Evolutionary conservation across 2,888 invertebrate genomes (phyloP).

Genomic region (Temnothorax unifasciatus): DNA sequence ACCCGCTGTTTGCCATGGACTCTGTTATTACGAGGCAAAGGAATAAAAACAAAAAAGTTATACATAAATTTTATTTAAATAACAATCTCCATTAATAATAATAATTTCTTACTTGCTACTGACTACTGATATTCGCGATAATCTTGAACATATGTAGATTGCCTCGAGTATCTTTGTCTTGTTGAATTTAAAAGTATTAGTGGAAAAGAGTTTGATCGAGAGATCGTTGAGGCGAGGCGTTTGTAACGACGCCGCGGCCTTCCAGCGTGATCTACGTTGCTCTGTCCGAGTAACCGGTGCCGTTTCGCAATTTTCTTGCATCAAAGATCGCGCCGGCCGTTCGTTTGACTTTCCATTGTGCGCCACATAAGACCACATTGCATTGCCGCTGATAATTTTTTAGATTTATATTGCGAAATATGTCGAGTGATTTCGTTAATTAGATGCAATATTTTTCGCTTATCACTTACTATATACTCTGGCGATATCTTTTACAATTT

Average conservation of each 20-base stretch:
- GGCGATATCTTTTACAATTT: not conserved
- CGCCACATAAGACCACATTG: constrained; percentile 22
- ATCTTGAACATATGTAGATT: not conserved
- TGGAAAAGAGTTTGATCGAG: not conserved
- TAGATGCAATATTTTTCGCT: constrained; percentile 1
- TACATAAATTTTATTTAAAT: not conserved
- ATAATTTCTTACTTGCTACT: not conserved
- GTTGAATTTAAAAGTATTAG: not conserved
- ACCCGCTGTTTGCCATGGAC: not conserved
- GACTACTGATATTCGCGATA: constrained; percentile 1
- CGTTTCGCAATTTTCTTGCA: constrained; percentile 60
- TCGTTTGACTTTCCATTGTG: constrained; percentile 68
- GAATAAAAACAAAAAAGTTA: not conserved
- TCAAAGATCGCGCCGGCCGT: constrained; percentile 60
- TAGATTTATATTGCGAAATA: constrained; percentile 3
- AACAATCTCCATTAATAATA: not conserved
- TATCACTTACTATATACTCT: not conserved
- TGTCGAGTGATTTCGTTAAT: not conserved
- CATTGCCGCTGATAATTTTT: constrained; percentile 22
- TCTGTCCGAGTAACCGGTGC: constrained; percentile 57
- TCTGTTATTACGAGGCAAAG: not conserved
- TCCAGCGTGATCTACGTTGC: constrained; percentile 27
- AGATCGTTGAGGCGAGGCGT: not conserved
- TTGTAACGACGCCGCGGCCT: not conserved
- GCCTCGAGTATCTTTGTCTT: not conserved